Evolutionary conservation across 92 coral and sea anemone species (phyloP).

Genomic region (Epizoanthus fatuus): DNA sequence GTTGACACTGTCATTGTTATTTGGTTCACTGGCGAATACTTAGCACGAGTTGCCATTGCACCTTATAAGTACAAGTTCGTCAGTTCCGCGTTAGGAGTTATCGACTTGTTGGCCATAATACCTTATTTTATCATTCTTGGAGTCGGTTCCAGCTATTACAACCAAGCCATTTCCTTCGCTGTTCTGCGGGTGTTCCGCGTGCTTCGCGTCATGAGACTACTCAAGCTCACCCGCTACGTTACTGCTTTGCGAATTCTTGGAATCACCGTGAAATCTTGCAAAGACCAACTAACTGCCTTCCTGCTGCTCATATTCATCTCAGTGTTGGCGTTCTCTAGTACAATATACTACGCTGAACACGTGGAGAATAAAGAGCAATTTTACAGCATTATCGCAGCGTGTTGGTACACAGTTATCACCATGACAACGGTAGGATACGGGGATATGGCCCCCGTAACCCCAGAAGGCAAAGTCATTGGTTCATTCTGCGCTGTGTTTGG

Average conservation of each 20-base stretch:
- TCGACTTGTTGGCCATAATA: constrained; percentile 89
- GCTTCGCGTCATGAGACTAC: constrained; percentile 80
- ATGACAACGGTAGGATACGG: constrained; percentile 99
- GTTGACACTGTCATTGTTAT: constrained; percentile 85
- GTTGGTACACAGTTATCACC: constrained; percentile 96
- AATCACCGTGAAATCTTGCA: constrained; percentile 83
- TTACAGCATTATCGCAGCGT: constrained; percentile 87
- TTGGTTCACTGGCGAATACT: constrained; percentile 90
- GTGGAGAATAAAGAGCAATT: constrained; percentile 73
- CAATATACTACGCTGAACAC: constrained; percentile 79
- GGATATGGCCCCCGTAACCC: constrained; percentile 82
- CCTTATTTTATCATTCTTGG: constrained; percentile 83
- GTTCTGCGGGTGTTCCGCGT: constrained; percentile 86
- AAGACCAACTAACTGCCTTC: constrained; percentile 82
- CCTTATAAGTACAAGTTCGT: constrained; percentile 76
- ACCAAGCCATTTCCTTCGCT: constrained; percentile 77
- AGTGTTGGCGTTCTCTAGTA: constrained; percentile 82
- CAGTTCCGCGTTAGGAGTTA: constrained; percentile 77
- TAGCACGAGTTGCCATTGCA: constrained; percentile 75
- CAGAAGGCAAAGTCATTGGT: constrained; percentile 88
- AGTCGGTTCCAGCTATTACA: constrained; percentile 51
- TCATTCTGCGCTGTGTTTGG: constrained; percentile 92
- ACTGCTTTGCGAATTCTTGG: constrained; percentile 94
- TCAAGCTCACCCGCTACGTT: constrained; percentile 93
- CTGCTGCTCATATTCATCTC: constrained; percentile 71